These are phyloP conservation scores for Halcyon senegalensis DNA, from an alignment of 2,113 vertebrate species.

Conservation along the genomic window DNA sequence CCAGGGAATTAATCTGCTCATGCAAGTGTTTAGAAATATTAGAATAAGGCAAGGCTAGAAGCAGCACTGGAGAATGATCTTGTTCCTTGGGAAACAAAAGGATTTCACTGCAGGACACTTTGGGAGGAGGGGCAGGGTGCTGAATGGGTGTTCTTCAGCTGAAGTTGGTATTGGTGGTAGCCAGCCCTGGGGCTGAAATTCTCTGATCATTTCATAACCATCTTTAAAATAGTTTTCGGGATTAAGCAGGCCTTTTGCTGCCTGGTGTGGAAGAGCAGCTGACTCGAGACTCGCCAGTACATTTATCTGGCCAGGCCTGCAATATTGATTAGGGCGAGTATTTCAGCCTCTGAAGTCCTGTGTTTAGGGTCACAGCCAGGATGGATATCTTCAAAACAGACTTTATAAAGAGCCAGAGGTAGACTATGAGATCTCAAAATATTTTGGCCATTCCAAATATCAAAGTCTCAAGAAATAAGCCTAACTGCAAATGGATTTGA, in stretches of 20 bases:
- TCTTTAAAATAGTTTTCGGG: neutral
- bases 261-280: neutral
- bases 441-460: neutral
- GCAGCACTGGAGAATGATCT: fast-evolving
- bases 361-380: neutral
- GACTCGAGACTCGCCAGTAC: neutral
- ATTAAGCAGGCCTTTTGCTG: neutral
- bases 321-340: neutral
- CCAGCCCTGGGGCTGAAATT: neutral
- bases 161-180: neutral
- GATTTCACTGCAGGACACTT: neutral
- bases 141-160: neutral
- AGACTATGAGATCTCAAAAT: neutral
- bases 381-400: neutral
- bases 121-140: neutral
- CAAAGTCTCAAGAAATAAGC: neutral
- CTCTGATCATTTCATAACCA: neutral
- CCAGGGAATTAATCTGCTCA: neutral
- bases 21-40: neutral
- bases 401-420: neutral
- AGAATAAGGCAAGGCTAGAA: neutral
- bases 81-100: neutral
- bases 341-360: neutral
- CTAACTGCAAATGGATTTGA: neutral
- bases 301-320: neutral